Evolutionary conservation across 1,140 invertebrate genomes (phyloP).

Genomic region (Littorina saxatilis): DNA sequence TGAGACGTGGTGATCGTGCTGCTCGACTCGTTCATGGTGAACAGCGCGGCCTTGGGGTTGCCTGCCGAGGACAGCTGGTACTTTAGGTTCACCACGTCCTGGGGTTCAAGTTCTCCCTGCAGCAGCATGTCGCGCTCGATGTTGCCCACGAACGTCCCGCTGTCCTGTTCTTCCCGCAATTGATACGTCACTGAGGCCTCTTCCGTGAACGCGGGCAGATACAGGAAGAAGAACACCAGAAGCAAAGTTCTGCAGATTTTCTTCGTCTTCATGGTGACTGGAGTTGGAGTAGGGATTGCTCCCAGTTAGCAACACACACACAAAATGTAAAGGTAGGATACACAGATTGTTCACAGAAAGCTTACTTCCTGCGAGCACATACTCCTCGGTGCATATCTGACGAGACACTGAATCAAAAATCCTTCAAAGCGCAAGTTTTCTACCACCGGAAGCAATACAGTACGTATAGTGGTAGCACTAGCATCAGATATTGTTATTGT

Average conservation of each 20-base stretch:
- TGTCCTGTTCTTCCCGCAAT: constrained; percentile 28
- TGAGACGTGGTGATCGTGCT: constrained; percentile 83
- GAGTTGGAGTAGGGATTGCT: not conserved
- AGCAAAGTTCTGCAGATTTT: not conserved
- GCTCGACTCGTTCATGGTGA: constrained; percentile 92
- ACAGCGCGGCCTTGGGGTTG: constrained; percentile 67
- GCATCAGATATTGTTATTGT: too few relatives aligned
- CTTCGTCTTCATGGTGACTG: not conserved
- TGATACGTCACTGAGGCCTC: not conserved
- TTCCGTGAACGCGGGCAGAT: not conserved
- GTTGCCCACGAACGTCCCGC: constrained; percentile 34
- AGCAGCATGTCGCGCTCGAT: constrained; percentile 20
- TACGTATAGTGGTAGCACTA: not conserved
- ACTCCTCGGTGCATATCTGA: not conserved
- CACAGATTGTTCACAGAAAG: not conserved
- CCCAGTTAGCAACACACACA: too few relatives aligned
- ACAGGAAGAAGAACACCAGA: not conserved
- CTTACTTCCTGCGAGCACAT: not conserved
- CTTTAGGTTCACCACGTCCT: not conserved
- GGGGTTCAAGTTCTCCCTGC: not conserved
- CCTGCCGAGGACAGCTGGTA: not conserved
- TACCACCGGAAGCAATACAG: not conserved
- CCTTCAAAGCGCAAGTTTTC: not conserved
- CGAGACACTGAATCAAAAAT: not conserved
- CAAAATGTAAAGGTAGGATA: not conserved